A percentile compares a stretch with the other conserved stretches of the same genome.
These are phyloP conservation scores for Salvelinus fontinalis DNA, from an alignment of 2,113 vertebrate species.

Conservation along the genomic window DNA sequence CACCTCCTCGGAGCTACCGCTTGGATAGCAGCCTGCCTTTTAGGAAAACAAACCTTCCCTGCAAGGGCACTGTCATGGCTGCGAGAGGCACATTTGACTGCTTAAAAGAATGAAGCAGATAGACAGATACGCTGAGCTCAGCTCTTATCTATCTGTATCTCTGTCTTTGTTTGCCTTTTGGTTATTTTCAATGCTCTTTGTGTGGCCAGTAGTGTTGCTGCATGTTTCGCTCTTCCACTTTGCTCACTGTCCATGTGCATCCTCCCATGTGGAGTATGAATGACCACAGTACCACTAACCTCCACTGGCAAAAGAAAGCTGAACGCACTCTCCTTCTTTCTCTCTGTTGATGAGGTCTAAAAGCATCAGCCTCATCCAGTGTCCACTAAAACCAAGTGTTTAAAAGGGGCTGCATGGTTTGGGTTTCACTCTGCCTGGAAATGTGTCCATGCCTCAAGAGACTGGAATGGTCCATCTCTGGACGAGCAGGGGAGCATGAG, in stretches of 20 bases:
- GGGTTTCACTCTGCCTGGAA: conserved; percentile 54
- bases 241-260: neutral
- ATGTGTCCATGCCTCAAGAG: conserved; percentile 50
- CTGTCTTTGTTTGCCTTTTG: conserved; percentile 7
- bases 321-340: conserved; percentile 19
- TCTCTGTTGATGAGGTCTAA: conserved; percentile 34
- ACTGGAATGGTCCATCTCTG: conserved; percentile 46
- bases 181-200: conserved; percentile 27
- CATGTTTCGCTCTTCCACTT: neutral
- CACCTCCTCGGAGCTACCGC: conserved; percentile 9
- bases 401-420: conserved; percentile 33
- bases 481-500: neutral
- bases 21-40: conserved; percentile 33
- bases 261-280: conserved; percentile 3
- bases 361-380: conserved; percentile 43
- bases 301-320: neutral
- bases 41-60: conserved; percentile 24
- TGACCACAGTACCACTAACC: conserved; percentile 22
- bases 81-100: neutral
- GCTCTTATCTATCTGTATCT: conserved; percentile 1
- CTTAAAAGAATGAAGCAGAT: neutral
- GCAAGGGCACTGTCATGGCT: conserved; percentile 38
- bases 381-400: conserved; percentile 33
- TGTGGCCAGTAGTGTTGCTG: conserved; percentile 13
- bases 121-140: too few species aligned